Evolutionary conservation across 2,888 invertebrate species (phyloP), one percentile per base, ranked within the genome.

Genomic region (Nomada flava): DNA sequence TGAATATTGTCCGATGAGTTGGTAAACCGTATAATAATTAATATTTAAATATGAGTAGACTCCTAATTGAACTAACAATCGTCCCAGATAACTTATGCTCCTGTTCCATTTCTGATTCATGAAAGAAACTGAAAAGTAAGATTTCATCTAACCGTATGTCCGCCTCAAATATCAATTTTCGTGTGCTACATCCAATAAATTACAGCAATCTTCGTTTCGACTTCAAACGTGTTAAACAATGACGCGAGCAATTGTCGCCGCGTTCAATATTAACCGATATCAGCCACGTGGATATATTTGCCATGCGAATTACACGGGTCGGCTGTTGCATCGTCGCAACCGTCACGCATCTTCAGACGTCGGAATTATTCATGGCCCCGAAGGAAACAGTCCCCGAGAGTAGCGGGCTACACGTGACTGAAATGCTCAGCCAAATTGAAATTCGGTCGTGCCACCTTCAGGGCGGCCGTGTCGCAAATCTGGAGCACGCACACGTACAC

Each of bases 381-480:
- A 64, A 86, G 77, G 83, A 76, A 86, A 82, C 83, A 81, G 85
- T 78, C 86, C 77, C 81, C 50, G 73, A 69, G 75, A 73, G 71
- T 79, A 82, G 76, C 29, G 65, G 78, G 71, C 71, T 79, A 87
- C 84, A 82, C 87, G 87, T 85, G 87, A 89, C 86, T 84, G 86
- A 88, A 86, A 86, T 88, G 83, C 83, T 86, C 79, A 82, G 85
- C 74, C 77, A 86, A 88, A 88, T 86, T 88, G 88, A 88, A 88
- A 88, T 88, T 86, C 79, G 85, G 87, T 86, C 83, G 87, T 73
- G 70, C 76, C 83, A 77, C 81, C 83, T 79, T 85, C 76, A 82
- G 70, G 70, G 68, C 62, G 64, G 20, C 65, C 64, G 63, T 71
- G 76, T 59, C 36, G 77, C 53, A 72, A 87, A 87, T 87, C 88